Evolutionary conservation across 2,888 invertebrate species (phyloP).

Genomic region (Didymodactylos carnosus): DNA sequence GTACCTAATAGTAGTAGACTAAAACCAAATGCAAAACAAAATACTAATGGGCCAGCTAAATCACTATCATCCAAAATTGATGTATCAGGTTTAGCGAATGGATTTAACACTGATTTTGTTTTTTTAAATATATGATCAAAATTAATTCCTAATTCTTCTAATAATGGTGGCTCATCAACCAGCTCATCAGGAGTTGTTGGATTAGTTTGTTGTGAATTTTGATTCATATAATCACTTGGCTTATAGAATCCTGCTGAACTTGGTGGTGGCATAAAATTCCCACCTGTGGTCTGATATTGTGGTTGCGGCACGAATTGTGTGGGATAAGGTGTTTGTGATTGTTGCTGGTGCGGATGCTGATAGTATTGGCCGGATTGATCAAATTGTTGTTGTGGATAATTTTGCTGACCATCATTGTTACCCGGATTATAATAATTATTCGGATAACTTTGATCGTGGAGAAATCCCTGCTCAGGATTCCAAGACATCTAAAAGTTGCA

Average conservation of each 20-base stretch:
- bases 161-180: conserved; percentile 4
- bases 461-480: too few relatives aligned
- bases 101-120: conserved; percentile 9
- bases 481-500: not conserved
- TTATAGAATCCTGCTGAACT: too few relatives aligned
- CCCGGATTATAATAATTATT: too few relatives aligned
- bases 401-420: too few relatives aligned
- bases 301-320: too few relatives aligned
- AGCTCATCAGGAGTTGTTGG: not conserved
- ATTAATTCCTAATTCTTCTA: conserved; percentile 14
- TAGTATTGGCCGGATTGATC: too few relatives aligned
- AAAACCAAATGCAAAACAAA: conserved; percentile 57
- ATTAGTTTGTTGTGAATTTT: not conserved
- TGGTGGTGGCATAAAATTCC: not conserved
- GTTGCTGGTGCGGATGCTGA: not conserved
- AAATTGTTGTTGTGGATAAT: not conserved
- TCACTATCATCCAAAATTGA: conserved; percentile 44
- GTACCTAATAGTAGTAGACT: conserved; percentile 39
- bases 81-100: conserved; percentile 1
- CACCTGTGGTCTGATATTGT: not conserved
- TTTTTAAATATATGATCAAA: conserved; percentile 13
- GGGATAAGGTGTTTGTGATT: too few relatives aligned
- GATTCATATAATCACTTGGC: not conserved
- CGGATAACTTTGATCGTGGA: too few relatives aligned
- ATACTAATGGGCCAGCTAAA: conserved; percentile 72